Evolutionary conservation across 1,140 invertebrate species (phyloP), one percentile per base, ranked within the genome.

Genomic region (Zaprionus gabonicus): DNA sequence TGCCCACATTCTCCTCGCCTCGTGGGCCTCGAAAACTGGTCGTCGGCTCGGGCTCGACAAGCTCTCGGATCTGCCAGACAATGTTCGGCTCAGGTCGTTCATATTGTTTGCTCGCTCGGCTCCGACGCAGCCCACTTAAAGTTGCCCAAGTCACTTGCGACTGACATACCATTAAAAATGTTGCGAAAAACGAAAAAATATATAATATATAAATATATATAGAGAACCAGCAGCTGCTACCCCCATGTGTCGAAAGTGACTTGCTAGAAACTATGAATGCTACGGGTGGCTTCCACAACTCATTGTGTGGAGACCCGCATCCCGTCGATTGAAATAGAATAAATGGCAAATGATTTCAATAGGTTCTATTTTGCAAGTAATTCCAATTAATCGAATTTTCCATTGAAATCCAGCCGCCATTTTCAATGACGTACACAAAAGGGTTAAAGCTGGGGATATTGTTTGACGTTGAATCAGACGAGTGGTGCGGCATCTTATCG

Each of bases 351-450:
- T 78, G 74, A 46, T 78, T 85, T 69, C 36, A 70, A 79, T 74
- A 76, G 31, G 73, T 76, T 68, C 77, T 82, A 10, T 82, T 83
- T 28, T 85, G 82, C 81, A 80, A 81, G 85, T 82, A 88, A 84
- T 81, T 76, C 72, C 44, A 90, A 70, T 80, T 90, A 90, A 88
- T 90, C 66, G 85, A 90, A 67, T 79, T 81, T 81, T 66, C 78
- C 77, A 87, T 80, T 20, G 69, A 74, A 76, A 62, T 6, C 10
- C 23, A 56, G 0, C 41, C n/a, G 41, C 41, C 41, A 46, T 46
- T 46, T 46, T 46, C n/a, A 7, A 46, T 46, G 41, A 46, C n/a
- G 41, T 17, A 46, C 41, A 46, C 41, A 46, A 46, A 46, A 46
- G 41, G 41, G 41, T 46, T 46, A 46, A 17, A 46, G 41, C 9